phyloP scores from a whole-genome alignment of 1,140 invertebrate species.

The Idris sp. region DNA sequence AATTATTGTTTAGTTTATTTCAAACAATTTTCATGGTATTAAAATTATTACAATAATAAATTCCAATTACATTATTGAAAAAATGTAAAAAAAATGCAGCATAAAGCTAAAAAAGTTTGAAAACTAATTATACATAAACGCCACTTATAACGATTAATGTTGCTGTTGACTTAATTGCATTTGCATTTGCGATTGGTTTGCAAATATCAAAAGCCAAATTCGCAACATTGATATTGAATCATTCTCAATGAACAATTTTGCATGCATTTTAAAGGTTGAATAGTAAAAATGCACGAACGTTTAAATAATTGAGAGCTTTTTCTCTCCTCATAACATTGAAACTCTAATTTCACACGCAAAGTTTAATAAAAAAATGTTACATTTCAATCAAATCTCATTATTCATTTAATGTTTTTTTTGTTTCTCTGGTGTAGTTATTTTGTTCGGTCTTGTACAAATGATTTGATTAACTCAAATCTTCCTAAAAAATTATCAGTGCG shows the following conservation, averaged over 20 bases:
- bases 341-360: slow-evolving; percentile 22
- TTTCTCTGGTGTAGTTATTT: no score
- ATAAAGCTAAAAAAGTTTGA: no score
- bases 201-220: slow-evolving; percentile 10
- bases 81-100: no score
- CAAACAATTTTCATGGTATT: no score
- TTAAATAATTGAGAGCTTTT: slow-evolving; percentile 33
- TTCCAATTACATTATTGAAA: no score
- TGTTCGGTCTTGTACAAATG: no score
- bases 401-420: no score
- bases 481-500: no score
- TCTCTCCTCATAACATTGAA: background rate
- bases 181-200: slow-evolving; percentile 16
- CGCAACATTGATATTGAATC: slow-evolving; percentile 12
- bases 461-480: no score
- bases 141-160: slow-evolving; percentile 8
- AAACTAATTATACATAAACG: slow-evolving; percentile 6
- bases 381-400: no score
- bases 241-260: background rate
- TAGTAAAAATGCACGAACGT: slow-evolving; percentile 2
- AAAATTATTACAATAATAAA: no score
- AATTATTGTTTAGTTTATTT: no score
- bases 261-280: slow-evolving; percentile 12
- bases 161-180: slow-evolving; percentile 6
- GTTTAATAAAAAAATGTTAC: slow-evolving; percentile 6